phyloP scores from a whole-genome alignment of 2,797 vertebrate genomes.

The Sciaenops ocellatus region DNA sequence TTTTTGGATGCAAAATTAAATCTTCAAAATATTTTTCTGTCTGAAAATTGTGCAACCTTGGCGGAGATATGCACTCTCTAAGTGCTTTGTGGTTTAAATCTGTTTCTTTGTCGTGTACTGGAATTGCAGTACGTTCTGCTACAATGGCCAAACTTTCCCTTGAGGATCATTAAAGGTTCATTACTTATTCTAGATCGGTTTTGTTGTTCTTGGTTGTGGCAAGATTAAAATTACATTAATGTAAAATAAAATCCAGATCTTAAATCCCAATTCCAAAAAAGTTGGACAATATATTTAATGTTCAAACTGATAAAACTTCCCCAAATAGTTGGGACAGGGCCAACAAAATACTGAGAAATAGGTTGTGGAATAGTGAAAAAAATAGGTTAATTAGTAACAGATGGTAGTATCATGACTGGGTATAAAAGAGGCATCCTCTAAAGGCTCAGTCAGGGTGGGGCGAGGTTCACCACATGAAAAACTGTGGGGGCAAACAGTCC shows the following conservation, averaged over 20 bases:
- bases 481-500: too few relatives aligned
- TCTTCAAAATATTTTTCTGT: constrained; percentile 27
- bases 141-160: background rate
- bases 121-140: background rate
- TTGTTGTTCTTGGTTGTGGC: background rate
- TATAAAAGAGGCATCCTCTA: too few relatives aligned
- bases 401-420: too few relatives aligned
- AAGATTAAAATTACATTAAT: background rate
- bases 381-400: too few relatives aligned
- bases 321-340: too few relatives aligned
- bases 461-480: too few relatives aligned
- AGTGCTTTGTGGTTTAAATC: constrained; percentile 34
- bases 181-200: constrained; percentile 20
- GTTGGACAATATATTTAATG: too few relatives aligned
- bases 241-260: background rate
- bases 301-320: too few relatives aligned
- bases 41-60: background rate
- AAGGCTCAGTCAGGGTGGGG: too few relatives aligned
- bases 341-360: too few relatives aligned
- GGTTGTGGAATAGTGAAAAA: too few relatives aligned
- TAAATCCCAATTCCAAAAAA: too few relatives aligned
- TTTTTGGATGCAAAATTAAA: constrained; percentile 1
- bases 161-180: constrained; percentile 44
- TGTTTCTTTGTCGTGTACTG: constrained; percentile 36
- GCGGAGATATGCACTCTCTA: background rate